Percentiles rank a stretch among this genome's conserved stretches.
Evolutionary conservation across 1,140 invertebrate genomes (phyloP).

Genomic region (Alviniconcha marisindica): DNA sequence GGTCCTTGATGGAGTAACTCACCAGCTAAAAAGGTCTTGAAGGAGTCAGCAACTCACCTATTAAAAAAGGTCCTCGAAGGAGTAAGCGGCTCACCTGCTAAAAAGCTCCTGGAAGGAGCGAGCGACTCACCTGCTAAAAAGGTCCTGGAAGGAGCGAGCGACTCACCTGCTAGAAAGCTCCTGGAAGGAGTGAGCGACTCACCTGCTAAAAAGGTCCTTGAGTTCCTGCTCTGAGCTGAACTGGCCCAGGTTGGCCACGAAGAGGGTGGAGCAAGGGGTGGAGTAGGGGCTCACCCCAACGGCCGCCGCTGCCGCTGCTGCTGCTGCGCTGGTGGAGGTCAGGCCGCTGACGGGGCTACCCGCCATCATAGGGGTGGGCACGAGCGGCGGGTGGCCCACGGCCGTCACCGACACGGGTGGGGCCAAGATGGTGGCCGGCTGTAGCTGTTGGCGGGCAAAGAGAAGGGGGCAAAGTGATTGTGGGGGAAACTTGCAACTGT

Average conservation of each 20-base stretch:
- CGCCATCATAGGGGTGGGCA: constrained; percentile 70
- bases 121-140: no score
- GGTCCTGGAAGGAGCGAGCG: no score
- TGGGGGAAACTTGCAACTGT: neutral
- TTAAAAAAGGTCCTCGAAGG: no score
- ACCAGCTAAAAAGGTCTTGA: no score
- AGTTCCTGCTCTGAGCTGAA: constrained; percentile 98
- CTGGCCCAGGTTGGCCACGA: constrained; percentile 95
- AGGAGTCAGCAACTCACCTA: no score
- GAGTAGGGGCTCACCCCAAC: constrained; percentile 47
- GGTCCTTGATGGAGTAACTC: no score
- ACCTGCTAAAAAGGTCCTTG: constrained; percentile 98
- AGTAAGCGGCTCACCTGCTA: no score
- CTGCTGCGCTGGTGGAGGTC: constrained; percentile 80
- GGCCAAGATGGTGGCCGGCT: constrained; percentile 84
- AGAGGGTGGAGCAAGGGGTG: constrained; percentile 94
- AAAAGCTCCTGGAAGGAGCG: no score
- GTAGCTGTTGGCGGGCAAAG: constrained; percentile 56
- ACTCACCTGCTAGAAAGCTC: no score
- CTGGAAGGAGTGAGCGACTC: no score
- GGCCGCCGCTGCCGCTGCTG: constrained; percentile 32
- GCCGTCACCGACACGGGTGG: constrained; percentile 81
- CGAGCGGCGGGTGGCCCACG: constrained; percentile 76
- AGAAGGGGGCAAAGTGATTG: neutral
- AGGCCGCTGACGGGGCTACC: constrained; percentile 69